These are phyloP conservation scores for Clarias gariepinus DNA, from an alignment of 2,113 vertebrate species.

Conservation along the genomic window DNA sequence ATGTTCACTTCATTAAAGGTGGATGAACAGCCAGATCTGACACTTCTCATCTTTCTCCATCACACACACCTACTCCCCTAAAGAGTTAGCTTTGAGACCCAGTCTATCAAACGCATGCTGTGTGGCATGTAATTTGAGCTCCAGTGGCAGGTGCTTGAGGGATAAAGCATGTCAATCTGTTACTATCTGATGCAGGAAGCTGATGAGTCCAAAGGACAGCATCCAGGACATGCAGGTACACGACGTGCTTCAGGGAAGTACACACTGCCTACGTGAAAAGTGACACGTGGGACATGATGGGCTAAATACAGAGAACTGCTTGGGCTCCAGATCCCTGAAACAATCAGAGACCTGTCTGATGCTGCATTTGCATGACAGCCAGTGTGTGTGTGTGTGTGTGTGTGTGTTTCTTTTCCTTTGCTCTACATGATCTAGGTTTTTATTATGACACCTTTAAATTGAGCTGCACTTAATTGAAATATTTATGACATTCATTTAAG, in stretches of 20 bases:
- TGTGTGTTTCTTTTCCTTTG: background rate
- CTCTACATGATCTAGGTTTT: constrained; percentile 21
- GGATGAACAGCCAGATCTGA: constrained; percentile 37
- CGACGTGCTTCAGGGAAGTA: constrained; percentile 31
- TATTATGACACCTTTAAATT: background rate
- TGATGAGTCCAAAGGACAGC: constrained; percentile 30
- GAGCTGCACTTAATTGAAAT: background rate
- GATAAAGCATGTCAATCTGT: constrained; percentile 52
- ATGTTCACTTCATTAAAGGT: constrained; percentile 40
- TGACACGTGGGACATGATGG: constrained; percentile 37
- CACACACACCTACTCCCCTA: constrained; percentile 18
- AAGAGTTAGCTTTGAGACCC: constrained; percentile 38
- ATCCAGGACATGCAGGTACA: constrained; percentile 47
- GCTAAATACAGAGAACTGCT: constrained; percentile 29
- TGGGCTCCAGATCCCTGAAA: constrained; percentile 40
- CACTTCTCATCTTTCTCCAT: constrained; percentile 28
- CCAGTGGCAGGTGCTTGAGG: constrained; percentile 47
- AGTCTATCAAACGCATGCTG: constrained; percentile 32
- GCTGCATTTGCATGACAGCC: constrained; percentile 52
- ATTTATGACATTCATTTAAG: background rate
- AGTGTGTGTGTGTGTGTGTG: constrained; percentile 19
- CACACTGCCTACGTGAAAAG: constrained; percentile 26
- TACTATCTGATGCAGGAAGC: constrained; percentile 45
- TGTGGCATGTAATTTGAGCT: constrained; percentile 52
- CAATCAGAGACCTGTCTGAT: constrained; percentile 52